Conservation (phyloP, 2,797 vertebrate genomes). For the Parotocinclus haroldoi region DNA sequence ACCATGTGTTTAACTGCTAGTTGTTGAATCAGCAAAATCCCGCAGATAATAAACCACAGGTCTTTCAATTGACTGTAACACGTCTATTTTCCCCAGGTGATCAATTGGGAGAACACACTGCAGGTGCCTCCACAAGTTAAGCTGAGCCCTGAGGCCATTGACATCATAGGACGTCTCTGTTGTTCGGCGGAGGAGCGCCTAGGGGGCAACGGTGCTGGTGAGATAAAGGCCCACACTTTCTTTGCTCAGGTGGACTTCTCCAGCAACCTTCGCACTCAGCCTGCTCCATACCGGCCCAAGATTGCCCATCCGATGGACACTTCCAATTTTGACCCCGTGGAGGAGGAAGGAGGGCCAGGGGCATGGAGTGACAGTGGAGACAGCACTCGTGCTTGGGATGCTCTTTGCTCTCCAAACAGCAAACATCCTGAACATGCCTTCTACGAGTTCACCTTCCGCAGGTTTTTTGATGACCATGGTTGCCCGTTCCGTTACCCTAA, state of each 20-base stretch:
- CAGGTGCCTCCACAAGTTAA: conserved; percentile 93
- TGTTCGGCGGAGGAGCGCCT: conserved; percentile 89
- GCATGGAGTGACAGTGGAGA: conserved; percentile 88
- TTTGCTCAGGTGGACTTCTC: conserved; percentile 89
- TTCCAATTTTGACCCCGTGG: conserved; percentile 97
- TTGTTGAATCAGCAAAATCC: background rate
- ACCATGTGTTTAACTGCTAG: background rate
- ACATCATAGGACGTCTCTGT: conserved; percentile 92
- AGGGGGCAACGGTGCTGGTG: conserved; percentile 86
- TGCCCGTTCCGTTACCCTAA: conserved; percentile 95
- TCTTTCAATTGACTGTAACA: no score
- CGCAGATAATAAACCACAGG: background rate
- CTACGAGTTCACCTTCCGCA: conserved; percentile 97
- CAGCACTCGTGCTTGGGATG: conserved; percentile 84
- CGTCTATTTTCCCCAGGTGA: conserved; percentile 73
- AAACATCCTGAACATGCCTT: conserved; percentile 97
- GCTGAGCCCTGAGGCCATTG: conserved; percentile 86
- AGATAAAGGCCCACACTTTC: conserved; percentile 93
- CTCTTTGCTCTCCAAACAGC: conserved; percentile 75
- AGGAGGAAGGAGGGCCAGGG: conserved; percentile 80
- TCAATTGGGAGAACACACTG: conserved; percentile 87
- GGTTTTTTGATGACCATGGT: conserved; percentile 97
- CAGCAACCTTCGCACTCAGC: conserved; percentile 88
- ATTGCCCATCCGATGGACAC: conserved; percentile 98
- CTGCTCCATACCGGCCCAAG: conserved; percentile 91